phyloP scores from a whole-genome alignment of 2,888 invertebrate genomes.

The Augiades crinisus region DNA sequence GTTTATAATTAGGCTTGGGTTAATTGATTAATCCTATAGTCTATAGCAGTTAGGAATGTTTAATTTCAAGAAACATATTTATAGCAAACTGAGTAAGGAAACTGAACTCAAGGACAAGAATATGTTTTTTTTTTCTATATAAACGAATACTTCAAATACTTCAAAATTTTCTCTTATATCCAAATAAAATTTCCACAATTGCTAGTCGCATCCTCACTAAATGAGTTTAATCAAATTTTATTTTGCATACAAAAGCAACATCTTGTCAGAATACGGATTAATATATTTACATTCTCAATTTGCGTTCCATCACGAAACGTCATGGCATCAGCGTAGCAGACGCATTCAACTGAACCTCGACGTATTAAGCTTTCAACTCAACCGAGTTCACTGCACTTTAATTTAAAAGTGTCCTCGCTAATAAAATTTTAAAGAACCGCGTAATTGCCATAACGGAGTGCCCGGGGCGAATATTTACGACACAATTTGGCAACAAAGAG shows the following conservation, averaged over 20 bases:
- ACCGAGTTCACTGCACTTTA: conserved; percentile 13
- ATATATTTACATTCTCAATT: conserved; percentile 14
- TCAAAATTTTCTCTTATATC: too few species aligned
- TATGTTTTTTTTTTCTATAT: too few species aligned
- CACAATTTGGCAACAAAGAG: conserved; percentile 37
- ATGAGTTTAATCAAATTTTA: background rate
- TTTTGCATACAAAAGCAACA: background rate
- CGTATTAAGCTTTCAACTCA: conserved; percentile 3
- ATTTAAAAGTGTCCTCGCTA: conserved; percentile 31
- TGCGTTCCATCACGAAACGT: conserved; percentile 5
- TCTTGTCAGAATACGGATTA: background rate
- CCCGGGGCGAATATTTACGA: conserved; percentile 45
- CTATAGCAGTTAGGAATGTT: too few species aligned
- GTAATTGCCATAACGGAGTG: conserved; percentile 43
- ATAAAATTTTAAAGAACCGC: conserved; percentile 41
- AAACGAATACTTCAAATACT: too few species aligned
- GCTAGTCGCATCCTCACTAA: too few species aligned
- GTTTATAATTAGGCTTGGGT: too few species aligned
- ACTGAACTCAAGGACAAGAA: too few species aligned
- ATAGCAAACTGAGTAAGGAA: too few species aligned
- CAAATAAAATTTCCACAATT: too few species aligned
- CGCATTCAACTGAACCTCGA: conserved; percentile 7
- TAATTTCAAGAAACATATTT: too few species aligned
- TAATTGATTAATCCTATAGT: too few species aligned
- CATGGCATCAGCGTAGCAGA: background rate